phyloP scores from a whole-genome alignment of 2,797 vertebrate genomes.

The Petrocephalus sullivani region DNA sequence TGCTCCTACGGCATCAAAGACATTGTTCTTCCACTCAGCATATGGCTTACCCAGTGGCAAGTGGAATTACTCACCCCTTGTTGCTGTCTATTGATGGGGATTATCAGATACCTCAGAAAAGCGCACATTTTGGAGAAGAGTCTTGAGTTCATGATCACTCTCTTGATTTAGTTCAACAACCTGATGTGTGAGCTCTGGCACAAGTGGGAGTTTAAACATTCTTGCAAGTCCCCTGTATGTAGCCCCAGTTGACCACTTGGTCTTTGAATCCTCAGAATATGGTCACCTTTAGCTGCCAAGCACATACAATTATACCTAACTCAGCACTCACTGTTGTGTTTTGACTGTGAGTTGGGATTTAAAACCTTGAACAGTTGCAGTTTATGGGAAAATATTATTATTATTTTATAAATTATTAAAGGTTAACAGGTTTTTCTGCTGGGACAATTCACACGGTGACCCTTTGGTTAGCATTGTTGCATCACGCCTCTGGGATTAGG shows the following conservation, averaged over 20 bases:
- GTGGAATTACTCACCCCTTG: background rate
- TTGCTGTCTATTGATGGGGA: background rate
- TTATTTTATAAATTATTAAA: background rate
- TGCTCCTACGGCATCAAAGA: background rate
- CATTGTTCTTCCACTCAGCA: background rate
- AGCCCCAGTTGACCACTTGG: background rate
- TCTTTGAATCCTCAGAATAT: background rate
- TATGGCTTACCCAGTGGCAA: background rate
- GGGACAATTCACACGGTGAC: background rate
- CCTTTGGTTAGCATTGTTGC: background rate
- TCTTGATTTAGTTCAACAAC: background rate
- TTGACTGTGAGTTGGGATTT: background rate
- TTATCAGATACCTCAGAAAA: background rate
- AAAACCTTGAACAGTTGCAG: background rate
- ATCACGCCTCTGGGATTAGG: background rate
- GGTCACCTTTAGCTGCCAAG: background rate
- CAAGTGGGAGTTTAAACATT: background rate
- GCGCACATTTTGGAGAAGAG: background rate
- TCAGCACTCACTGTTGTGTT: background rate
- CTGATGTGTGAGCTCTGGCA: background rate
- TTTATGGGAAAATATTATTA: background rate
- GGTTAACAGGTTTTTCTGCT: background rate
- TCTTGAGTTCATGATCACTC: background rate
- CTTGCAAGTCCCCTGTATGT: background rate
- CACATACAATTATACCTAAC: background rate